Evolutionary conservation across 1,140 invertebrate species (phyloP).

Genomic region (Trachelipus rathkii): DNA sequence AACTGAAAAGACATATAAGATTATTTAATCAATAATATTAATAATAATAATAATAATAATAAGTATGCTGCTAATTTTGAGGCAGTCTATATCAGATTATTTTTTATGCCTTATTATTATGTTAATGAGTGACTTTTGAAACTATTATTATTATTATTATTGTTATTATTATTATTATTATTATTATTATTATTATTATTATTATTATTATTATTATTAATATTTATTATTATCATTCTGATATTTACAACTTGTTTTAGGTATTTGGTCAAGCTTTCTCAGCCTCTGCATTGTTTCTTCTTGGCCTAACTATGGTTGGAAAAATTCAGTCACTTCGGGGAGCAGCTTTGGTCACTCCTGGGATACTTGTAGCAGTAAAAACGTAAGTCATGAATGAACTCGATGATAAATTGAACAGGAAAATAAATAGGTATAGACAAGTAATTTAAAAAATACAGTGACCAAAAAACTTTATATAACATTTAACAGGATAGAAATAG

Average conservation of each 20-base stretch:
- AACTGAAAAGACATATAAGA: no score
- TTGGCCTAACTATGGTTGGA: slow-evolving; percentile 90
- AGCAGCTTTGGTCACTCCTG: slow-evolving; percentile 70
- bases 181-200: not conserved
- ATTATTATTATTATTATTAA: not conserved
- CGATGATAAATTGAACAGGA: no score
- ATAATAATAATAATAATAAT: no score
- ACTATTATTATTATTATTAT: not conserved
- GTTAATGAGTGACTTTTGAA: no score
- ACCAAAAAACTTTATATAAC: no score
- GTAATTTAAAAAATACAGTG: no score
- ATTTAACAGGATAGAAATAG: no score
- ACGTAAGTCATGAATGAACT: slow-evolving; percentile 59
- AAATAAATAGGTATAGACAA: no score
- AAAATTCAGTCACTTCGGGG: slow-evolving; percentile 73
- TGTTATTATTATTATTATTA: not conserved
- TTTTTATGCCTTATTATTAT: no score
- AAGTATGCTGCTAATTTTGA: no score
- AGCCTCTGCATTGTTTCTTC: slow-evolving; percentile 80
- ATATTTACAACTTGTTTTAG: slow-evolving; percentile 49
- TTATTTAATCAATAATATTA: no score
- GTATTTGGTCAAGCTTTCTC: slow-evolving; percentile 83
- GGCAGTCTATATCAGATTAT: no score
- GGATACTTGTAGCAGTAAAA: slow-evolving; percentile 83
- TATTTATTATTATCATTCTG: not conserved